Evolutionary conservation across 2,888 invertebrate genomes (phyloP), one percentile per base, ranked within the genome.

Genomic region (Lissonota sp.): DNA sequence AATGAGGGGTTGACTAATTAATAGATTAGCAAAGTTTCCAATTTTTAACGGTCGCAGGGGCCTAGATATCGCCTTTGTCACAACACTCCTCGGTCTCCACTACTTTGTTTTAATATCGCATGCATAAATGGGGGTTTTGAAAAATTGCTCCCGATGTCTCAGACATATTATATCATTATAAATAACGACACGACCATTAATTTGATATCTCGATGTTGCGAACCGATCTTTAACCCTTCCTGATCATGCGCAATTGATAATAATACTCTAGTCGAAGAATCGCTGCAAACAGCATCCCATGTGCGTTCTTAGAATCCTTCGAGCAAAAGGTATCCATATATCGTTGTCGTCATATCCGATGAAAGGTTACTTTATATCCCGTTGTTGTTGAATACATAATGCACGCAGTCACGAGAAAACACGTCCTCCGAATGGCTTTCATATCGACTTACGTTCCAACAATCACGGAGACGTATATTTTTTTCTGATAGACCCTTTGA

Each of bases 401-500:
- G 12, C 51, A 26, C 49, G 42, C 39, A 63, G n/a, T 46, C 49
- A 42, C 7, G 12, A 53, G 12, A 53, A 14, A 53, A 44, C 16
- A 42, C 12, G 39, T 70, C 80, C 69, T 81, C 72, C 72, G 46
- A 64, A 26, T 44, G n/a, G 40, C 62, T 73, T 78, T 57, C 58
- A 62, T 44, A 81, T 83, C 79, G 66, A 81, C 80, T 83, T 81
- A 81, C 83, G 58, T 81, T 70, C 71, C 37, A 51, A 62, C 57
- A 64, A 78, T 67, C 49, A 53, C 42, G 1, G 26, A 26, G 3
- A 1, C 26, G 26, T 3, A 26, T 26, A 26, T 26, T 26, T 26
- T 26, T 26, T 26, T 26, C 26, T 26, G 26, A 2, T 3, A 26
- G 26, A 26, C 26, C 26, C 26, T 26, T 26, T 26, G 26, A 26